These are phyloP conservation scores for Syngnathus acus DNA, from an alignment of 2,797 vertebrate species.

Conservation along the genomic window DNA sequence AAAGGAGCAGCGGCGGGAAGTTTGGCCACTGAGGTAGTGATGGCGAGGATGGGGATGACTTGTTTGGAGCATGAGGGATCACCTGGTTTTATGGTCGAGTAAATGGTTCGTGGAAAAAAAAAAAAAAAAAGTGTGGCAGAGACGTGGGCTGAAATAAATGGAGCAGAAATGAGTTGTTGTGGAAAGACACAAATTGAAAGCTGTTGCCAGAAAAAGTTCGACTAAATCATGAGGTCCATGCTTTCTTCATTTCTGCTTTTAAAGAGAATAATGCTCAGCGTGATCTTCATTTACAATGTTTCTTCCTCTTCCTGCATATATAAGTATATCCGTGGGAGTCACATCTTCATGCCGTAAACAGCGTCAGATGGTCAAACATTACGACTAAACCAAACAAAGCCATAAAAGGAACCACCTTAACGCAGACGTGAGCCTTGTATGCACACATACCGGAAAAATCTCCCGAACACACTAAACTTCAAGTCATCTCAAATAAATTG, in stretches of 20 bases:
- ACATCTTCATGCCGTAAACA: conserved; percentile 30
- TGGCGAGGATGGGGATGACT: not conserved
- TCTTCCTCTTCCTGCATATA: not conserved
- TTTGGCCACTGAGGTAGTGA: too few relatives aligned
- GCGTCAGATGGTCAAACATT: conserved; percentile 49
- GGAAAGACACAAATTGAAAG: not conserved
- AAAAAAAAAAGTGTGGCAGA: conserved; percentile 4
- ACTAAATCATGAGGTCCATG: too few relatives aligned
- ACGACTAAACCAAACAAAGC: conserved; percentile 33
- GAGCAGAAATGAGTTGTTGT: conserved; percentile 36
- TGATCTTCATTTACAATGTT: too few relatives aligned
- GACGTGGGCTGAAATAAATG: conserved; percentile 32
- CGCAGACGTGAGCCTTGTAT: not conserved
- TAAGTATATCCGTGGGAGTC: conserved; percentile 15
- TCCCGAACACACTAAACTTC: not conserved
- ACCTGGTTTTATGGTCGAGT: conserved; percentile 31
- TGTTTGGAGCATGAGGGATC: conserved; percentile 22
- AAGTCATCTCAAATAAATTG: not conserved
- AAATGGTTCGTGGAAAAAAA: not conserved
- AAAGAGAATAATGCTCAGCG: too few relatives aligned
- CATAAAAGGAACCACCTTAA: conserved; percentile 27
- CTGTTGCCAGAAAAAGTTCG: too few relatives aligned
- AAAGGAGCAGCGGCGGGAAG: conserved; percentile 37
- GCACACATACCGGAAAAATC: not conserved
- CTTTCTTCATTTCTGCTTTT: too few relatives aligned